Conservation (phyloP, 2,797 vertebrate species). For the Tympanoctomys barrerae region DNA sequence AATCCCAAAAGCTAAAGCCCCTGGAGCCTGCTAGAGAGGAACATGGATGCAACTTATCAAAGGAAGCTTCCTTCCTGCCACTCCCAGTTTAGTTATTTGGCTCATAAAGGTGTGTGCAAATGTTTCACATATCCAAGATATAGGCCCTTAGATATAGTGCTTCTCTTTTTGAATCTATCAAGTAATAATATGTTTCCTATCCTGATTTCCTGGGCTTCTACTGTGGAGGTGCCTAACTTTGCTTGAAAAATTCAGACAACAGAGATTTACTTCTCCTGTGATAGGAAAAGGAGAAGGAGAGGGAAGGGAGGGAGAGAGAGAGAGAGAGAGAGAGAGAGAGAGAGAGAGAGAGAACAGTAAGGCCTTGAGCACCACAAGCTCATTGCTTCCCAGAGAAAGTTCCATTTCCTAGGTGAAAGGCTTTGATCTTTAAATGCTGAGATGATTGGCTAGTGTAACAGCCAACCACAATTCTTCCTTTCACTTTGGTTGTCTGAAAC, state of each 20-base stretch:
- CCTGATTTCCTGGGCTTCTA: background rate
- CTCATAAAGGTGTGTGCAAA: conserved; percentile 25
- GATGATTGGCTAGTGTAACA: background rate
- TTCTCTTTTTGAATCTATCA: conserved; percentile 42
- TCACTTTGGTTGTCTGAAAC: background rate
- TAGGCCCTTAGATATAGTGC: background rate
- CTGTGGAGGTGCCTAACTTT: background rate
- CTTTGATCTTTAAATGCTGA: background rate
- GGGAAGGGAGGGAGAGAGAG: background rate
- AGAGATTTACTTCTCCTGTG: background rate
- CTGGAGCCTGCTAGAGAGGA: background rate
- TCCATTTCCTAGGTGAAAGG: background rate
- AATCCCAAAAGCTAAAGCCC: background rate
- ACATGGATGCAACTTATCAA: background rate
- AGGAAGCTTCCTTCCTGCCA: background rate
- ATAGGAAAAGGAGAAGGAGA: background rate
- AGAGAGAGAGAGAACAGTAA: background rate
- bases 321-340: background rate
- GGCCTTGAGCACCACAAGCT: background rate
- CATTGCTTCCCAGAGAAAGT: background rate
- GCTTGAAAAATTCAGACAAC: conserved; percentile 2
- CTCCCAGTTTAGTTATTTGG: background rate
- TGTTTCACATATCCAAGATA: conserved; percentile 21
- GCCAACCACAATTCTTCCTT: background rate
- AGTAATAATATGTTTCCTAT: background rate